Base-by-base conservation (phyloP, 2,797 vertebrate genomes). In the Sebastes kiyomatsui region DNA sequence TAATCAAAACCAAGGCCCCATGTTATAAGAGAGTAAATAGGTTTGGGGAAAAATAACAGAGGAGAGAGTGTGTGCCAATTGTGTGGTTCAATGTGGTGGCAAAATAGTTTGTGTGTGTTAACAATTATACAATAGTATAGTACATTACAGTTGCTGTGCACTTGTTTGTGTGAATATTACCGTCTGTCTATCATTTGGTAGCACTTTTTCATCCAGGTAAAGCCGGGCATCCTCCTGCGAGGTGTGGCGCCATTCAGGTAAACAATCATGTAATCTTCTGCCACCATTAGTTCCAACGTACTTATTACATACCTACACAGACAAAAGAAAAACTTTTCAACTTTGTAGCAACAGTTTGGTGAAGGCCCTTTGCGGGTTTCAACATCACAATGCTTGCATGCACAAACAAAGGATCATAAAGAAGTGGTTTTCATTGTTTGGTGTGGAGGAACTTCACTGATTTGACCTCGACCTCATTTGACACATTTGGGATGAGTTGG, bases 111-210 rank as follows among this genome's bases (percentile, higher is more conserved):
- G 20, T 22, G n/a, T 18, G 7, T 33, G 14, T 54, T 59, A 10
- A 56, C 12, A 58, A 2, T 42, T 25, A n/a, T 32, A 22, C 27
- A 82, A 1, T 12, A 70, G 8, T 54, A 74, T 6, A 35, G 49
- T n/a, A 20, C 6, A 35, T 30, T 14, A 20, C 2, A 12, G 38
- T 20, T 76, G 16, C 8, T 59, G 27, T 75, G 23, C 22, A 58
- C 22, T 23, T 64, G n/a, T 70, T 18, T 32, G n/a, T 72, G 38
- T 71, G 12, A 68, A 16, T n/a, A 13, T 83, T 90, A 95, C 99
- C 98, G 94, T 75, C 98, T 96, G 91, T 99, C 98, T 89, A 99
- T 99, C 99, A 99, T 99, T 87, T 99, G 97, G 75, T 99, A 99
- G 91, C 99, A 99, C 77, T 96, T 98, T 90, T 99, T 99, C 96